Evolutionary conservation across 2,113 vertebrate species (phyloP).

Genomic region (Phylloscopus trochiloides): DNA sequence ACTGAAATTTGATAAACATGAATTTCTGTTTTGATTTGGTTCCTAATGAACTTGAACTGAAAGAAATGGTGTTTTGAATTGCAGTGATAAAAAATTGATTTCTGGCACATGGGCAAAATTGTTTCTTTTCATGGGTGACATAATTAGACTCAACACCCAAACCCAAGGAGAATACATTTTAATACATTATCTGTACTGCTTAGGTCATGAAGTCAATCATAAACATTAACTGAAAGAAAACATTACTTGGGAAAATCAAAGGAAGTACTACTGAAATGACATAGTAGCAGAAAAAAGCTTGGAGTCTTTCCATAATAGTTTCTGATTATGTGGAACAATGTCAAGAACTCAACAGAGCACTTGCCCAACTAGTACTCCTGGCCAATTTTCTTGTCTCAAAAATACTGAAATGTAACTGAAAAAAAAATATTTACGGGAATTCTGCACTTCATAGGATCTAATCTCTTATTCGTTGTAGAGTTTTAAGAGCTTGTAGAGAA

Average conservation of each 20-base stretch:
- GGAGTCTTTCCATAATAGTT: slow-evolving; percentile 61
- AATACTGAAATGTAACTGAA: background rate
- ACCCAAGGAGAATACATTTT: slow-evolving; percentile 68
- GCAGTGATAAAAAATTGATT: slow-evolving; percentile 65
- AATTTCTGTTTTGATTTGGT: slow-evolving; percentile 56
- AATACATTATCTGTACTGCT: slow-evolving; percentile 58
- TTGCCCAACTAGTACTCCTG: slow-evolving; percentile 36
- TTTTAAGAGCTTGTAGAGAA: background rate
- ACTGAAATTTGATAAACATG: slow-evolving; percentile 54
- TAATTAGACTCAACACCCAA: slow-evolving; percentile 68
- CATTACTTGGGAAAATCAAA: slow-evolving; percentile 71
- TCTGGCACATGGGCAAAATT: slow-evolving; percentile 66
- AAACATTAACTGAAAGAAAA: slow-evolving; percentile 75
- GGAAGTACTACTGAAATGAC: slow-evolving; percentile 67
- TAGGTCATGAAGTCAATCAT: slow-evolving; percentile 50
- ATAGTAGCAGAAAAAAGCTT: slow-evolving; percentile 64
- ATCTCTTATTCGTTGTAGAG: background rate
- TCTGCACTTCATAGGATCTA: background rate
- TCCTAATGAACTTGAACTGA: slow-evolving; percentile 62
- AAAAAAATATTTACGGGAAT: background rate
- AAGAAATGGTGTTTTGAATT: slow-evolving; percentile 64
- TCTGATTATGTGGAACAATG: slow-evolving; percentile 68
- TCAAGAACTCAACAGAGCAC: slow-evolving; percentile 22
- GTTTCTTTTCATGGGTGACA: slow-evolving; percentile 72
- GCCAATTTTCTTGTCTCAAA: slow-evolving; percentile 22